Base-by-base conservation (phyloP, 2,888 invertebrate genomes). In the Hofmannophila pseudospretella region DNA sequence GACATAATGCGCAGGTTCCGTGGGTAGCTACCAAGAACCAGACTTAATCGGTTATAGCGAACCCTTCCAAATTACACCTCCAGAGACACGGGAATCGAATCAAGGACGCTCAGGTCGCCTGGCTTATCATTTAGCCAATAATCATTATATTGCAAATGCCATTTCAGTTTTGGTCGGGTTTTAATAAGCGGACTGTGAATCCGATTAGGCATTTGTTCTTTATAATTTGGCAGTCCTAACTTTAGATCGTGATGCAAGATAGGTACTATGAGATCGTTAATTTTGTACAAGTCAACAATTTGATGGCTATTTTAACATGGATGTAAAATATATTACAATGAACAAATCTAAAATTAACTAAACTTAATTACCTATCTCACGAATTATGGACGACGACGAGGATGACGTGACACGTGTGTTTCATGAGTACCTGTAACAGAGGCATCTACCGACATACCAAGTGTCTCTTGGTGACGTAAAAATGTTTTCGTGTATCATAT, bases 1-100 rank as follows among this genome's bases (percentile, higher is more conserved):
- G 80, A 82, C 76, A 85, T 84, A 82, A 84, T 85, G 54, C 54
- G 49, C 50, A 68, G 75, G 67, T 67, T 64, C 56, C 54, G 58
- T 58, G 54, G 54, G 62, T 63, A 67, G 80, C 77, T 86, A 80
- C 86, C 84, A 67, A 80, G 86, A 84, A 84, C 51, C 74, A 55
- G 60, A 47, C 68, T 26, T 85, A 86, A 86, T 85, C 81, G 84
- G 66, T 80, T 81, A 75, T 69, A 63, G 69, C 71, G 84, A 82
- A 82, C 74, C 67, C 63, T 60, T 58, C 68, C 60, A 86, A 86
- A 86, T 86, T 86, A 80, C 77, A 84, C 71, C 58, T 71, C 47
- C 77, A 85, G 78, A 85, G 85, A 85, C 85, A 85, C 82, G 73
- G 79, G 79, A 80, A 67, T 75, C 79, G 66, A 67, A 70, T 72